Evolutionary conservation across 2,797 vertebrate species (phyloP).

Genomic region (Sebastes matsubarae): DNA sequence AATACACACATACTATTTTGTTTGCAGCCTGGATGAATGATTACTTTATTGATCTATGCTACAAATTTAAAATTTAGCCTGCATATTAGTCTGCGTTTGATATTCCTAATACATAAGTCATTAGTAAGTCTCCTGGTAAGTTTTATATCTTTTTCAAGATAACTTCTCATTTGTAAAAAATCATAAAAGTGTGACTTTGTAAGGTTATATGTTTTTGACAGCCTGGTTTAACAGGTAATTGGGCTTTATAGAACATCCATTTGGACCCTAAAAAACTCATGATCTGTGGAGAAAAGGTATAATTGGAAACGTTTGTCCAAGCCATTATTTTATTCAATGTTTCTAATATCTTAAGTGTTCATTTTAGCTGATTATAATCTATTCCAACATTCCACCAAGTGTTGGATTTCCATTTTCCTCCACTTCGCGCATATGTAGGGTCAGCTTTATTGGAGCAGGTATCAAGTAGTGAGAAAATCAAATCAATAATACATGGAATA

Average conservation of each 20-base stretch:
- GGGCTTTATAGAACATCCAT: not conserved
- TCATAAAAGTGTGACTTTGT: not conserved
- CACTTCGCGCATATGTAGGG: not conserved
- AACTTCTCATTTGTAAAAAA: not conserved
- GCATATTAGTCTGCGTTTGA: not conserved
- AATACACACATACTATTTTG: not conserved
- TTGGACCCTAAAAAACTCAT: not conserved
- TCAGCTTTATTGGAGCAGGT: not conserved
- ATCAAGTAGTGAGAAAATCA: not conserved
- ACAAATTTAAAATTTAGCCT: not conserved
- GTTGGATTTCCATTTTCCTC: not conserved
- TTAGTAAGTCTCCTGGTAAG: not conserved
- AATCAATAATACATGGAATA: not conserved
- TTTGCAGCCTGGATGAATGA: not conserved
- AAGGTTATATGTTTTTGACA: not conserved
- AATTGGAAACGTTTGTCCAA: not conserved
- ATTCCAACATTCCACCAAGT: not conserved
- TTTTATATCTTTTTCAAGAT: not conserved
- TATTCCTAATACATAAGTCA: not conserved
- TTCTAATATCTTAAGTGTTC: not conserved
- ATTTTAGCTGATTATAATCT: not conserved
- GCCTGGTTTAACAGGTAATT: not conserved
- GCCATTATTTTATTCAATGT: not conserved
- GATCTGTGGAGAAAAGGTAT: not conserved
- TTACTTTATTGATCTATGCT: not conserved